Percentiles rank a stretch among this genome's conserved stretches.
Conservation (phyloP, 2,888 invertebrate genomes). For the Oscheius sp. region DNA sequence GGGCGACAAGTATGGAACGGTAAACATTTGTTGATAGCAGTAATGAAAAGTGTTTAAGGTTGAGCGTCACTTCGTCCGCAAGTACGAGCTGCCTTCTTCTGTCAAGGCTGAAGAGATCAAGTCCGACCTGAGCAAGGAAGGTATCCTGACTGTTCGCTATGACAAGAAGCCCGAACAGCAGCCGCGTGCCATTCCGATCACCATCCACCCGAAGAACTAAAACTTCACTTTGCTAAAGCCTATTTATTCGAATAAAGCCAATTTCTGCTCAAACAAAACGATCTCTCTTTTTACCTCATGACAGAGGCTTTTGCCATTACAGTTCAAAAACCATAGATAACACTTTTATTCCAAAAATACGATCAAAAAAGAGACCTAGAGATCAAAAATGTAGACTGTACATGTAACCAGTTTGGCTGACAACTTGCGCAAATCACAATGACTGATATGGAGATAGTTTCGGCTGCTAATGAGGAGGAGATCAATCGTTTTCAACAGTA, state of each 20-base stretch:
- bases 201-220: constrained; percentile 46
- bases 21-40: constrained; percentile 11
- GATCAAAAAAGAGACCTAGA: too few species aligned
- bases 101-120: constrained; percentile 61
- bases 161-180: constrained; percentile 54
- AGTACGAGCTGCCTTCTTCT: constrained; percentile 60
- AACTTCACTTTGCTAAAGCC: not conserved
- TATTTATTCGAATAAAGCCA: too few species aligned
- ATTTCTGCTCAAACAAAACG: too few species aligned
- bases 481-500: constrained; percentile 11
- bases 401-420: too few species aligned
- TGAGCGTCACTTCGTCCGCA: constrained; percentile 62
- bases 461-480: too few species aligned
- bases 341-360: too few species aligned
- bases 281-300: too few species aligned
- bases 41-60: constrained; percentile 44
- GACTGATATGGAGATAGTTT: too few species aligned
- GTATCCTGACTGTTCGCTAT: constrained; percentile 61
- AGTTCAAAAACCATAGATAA: too few species aligned
- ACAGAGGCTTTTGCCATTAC: too few species aligned
- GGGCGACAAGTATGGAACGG: constrained; percentile 61
- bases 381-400: too few species aligned
- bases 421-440: too few species aligned
- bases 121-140: constrained; percentile 61
- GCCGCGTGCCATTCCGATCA: constrained; percentile 53